Evolutionary conservation across 1,140 invertebrate genomes (phyloP).

Genomic region (Apis florea): DNA sequence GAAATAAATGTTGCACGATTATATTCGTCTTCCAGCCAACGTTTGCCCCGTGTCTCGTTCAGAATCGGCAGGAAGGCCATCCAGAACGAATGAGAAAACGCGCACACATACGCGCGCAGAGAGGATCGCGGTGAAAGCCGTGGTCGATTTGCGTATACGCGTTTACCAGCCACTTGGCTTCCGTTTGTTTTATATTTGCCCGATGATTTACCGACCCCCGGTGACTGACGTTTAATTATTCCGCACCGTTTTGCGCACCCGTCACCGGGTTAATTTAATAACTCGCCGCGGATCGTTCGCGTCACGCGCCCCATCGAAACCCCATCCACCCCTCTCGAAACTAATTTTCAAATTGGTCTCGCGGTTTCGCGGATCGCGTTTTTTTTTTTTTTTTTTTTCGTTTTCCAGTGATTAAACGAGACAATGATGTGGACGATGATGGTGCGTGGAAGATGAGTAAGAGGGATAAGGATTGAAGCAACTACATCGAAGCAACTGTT

Average conservation of each 20-base stretch:
- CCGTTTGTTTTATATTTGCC: constrained; percentile 34
- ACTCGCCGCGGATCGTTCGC: constrained; percentile 21
- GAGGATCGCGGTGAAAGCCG: not conserved
- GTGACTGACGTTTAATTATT: constrained; percentile 27
- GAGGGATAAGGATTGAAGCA: too few species aligned
- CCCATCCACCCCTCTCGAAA: not conserved
- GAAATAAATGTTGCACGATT: too few species aligned
- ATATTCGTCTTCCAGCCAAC: too few species aligned
- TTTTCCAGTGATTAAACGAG: not conserved
- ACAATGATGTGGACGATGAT: too few species aligned
- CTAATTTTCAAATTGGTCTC: constrained; percentile 26
- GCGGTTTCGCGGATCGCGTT: not conserved
- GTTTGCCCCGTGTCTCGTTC: too few species aligned
- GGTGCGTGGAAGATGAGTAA: too few species aligned
- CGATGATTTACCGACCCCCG: constrained; percentile 21
- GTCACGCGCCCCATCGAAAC: constrained; percentile 1
- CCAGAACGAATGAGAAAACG: too few species aligned
- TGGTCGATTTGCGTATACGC: constrained; percentile 27
- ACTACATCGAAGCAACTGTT: too few species aligned
- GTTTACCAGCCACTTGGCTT: not conserved
- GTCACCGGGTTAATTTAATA: constrained; percentile 30
- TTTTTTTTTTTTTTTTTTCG: constrained; percentile 6
- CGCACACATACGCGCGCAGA: too few species aligned
- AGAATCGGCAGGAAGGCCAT: too few species aligned
- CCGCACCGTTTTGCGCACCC: constrained; percentile 17